A percentile compares a stretch with the other conserved stretches of the same genome.
These are phyloP conservation scores for Myotis myotis DNA, from an alignment of 2,797 vertebrate species.

Conservation along the genomic window DNA sequence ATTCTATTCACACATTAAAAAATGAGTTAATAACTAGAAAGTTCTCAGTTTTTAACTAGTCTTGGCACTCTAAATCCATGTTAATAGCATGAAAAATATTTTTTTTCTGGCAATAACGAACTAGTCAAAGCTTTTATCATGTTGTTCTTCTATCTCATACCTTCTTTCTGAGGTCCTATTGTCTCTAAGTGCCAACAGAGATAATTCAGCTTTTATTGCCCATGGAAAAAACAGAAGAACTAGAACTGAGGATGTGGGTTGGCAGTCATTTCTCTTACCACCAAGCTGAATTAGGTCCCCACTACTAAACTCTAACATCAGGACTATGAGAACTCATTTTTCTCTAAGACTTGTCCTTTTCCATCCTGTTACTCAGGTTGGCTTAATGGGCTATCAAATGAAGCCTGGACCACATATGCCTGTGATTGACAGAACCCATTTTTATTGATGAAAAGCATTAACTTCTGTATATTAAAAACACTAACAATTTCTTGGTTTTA, in stretches of 20 bases:
- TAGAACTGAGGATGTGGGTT: background rate
- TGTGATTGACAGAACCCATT: background rate
- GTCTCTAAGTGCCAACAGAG: background rate
- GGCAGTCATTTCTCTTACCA: background rate
- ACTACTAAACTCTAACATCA: background rate
- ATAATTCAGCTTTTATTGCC: background rate
- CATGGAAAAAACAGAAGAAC: background rate
- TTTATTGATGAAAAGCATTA: background rate
- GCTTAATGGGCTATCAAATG: background rate
- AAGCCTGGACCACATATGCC: background rate
- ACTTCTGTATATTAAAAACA: slow-evolving; percentile 8
- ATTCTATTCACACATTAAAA: background rate
- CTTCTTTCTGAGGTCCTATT: background rate
- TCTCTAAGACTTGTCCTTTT: background rate
- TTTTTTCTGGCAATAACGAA: background rate
- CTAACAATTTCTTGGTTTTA: background rate
- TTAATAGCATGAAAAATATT: background rate
- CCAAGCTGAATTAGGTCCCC: background rate
- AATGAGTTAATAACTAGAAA: background rate
- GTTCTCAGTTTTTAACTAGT: background rate
- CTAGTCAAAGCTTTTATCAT: background rate
- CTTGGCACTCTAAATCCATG: background rate
- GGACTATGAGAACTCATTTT: background rate
- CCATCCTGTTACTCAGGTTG: background rate
- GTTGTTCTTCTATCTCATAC: background rate